Evolutionary conservation across 1,140 invertebrate genomes (phyloP).

Genomic region (Anthonomus grandis): DNA sequence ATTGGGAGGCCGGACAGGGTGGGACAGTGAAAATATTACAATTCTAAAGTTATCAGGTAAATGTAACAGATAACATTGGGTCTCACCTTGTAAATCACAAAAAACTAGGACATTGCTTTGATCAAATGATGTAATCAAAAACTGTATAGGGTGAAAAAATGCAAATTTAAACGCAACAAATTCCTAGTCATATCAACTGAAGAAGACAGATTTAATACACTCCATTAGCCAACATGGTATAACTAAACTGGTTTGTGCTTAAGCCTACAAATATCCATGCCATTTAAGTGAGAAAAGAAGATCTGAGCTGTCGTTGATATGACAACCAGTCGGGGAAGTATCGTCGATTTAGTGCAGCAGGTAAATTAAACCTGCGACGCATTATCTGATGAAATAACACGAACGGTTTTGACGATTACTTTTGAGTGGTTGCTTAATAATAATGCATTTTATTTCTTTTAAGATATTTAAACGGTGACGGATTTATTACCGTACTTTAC

Average conservation of each 20-base stretch:
- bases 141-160: slow-evolving; percentile 2
- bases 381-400: slow-evolving; percentile 4
- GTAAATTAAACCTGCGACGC: too few species aligned
- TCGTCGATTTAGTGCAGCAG: too few species aligned
- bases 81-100: background rate
- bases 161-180: slow-evolving; percentile 8
- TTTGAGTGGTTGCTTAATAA: too few species aligned
- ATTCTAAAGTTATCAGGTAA: too few species aligned
- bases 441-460: too few species aligned
- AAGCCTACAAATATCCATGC: slow-evolving; percentile 17
- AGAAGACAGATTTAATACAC: slow-evolving; percentile 25
- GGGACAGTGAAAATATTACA: too few species aligned
- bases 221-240: slow-evolving; percentile 19
- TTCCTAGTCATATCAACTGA: slow-evolving; percentile 15
- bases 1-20: too few species aligned
- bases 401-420: too few species aligned
- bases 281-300: slow-evolving; percentile 22
- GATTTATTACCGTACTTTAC: too few species aligned
- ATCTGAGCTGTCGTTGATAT: slow-evolving; percentile 15
- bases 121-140: too few species aligned
- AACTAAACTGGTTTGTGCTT: slow-evolving; percentile 16
- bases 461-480: too few species aligned
- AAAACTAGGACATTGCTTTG: background rate
- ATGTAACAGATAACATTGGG: too few species aligned
- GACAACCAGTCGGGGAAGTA: slow-evolving; percentile 12